These are phyloP conservation scores for Calephelis virginiensis DNA, from an alignment of 1,140 invertebrate species.

Conservation along the genomic window DNA sequence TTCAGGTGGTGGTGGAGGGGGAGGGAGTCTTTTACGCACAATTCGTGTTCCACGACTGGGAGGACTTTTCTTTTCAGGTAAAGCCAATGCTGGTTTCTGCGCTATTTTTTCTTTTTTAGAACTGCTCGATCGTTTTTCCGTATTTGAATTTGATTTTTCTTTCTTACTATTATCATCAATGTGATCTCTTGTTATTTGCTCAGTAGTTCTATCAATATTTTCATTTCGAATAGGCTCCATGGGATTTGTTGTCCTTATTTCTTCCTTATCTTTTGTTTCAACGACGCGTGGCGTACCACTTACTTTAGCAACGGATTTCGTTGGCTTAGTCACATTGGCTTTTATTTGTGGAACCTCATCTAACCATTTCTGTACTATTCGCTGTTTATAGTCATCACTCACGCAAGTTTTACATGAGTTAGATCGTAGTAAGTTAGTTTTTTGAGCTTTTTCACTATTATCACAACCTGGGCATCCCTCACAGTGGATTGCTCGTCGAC, in stretches of 20 bases:
- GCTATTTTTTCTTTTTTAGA: slow-evolving; percentile 19
- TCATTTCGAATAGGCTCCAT: slow-evolving; percentile 38
- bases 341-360: slow-evolving; percentile 83
- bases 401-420: slow-evolving; percentile 77
- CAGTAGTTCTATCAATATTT: slow-evolving; percentile 35
- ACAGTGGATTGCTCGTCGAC: slow-evolving; percentile 75
- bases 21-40: slow-evolving; percentile 66
- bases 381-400: slow-evolving; percentile 78
- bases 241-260: slow-evolving; percentile 30
- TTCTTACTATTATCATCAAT: slow-evolving; percentile 26
- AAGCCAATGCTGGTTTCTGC: neutral
- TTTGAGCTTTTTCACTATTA: slow-evolving; percentile 55
- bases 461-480: slow-evolving; percentile 84
- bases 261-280: slow-evolving; percentile 53
- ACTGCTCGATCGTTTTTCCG: slow-evolving; percentile 21
- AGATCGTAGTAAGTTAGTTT: slow-evolving; percentile 53
- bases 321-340: slow-evolving; percentile 34
- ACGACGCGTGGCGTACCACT: slow-evolving; percentile 65
- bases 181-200: slow-evolving; percentile 31
- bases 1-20: slow-evolving; percentile 68
- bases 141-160: slow-evolving; percentile 24
- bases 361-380: slow-evolving; percentile 83
- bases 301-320: slow-evolving; percentile 69
- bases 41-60: slow-evolving; percentile 55
- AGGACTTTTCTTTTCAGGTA: slow-evolving; percentile 45